These are phyloP conservation scores for Camelus dromedarius DNA, from an alignment of 2,113 vertebrate species.

Conservation along the genomic window DNA sequence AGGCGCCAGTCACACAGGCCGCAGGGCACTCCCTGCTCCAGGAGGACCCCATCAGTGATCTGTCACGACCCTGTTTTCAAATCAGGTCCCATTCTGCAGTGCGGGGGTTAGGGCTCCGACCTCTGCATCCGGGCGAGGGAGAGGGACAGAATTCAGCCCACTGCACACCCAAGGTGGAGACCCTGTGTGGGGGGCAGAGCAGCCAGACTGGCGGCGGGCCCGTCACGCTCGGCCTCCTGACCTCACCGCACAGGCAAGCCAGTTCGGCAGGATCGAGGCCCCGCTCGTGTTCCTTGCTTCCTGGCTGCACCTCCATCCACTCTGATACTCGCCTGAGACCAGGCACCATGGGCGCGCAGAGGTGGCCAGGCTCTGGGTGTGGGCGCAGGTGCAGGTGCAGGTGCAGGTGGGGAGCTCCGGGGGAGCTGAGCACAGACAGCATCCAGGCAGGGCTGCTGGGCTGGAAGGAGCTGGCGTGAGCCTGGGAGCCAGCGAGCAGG, in stretches of 20 bases:
- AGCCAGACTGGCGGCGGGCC: not conserved
- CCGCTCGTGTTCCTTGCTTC: fast-evolving
- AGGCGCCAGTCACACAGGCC: not conserved
- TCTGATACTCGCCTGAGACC: too few species aligned
- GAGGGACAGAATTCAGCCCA: not conserved
- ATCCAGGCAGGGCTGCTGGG: fast-evolving
- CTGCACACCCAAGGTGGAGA: too few species aligned
- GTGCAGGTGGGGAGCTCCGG: not conserved
- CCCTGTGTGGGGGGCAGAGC: too few species aligned
- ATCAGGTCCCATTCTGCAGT: not conserved
- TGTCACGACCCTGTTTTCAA: not conserved
- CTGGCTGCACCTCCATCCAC: fast-evolving
- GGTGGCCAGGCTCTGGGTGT: not conserved
- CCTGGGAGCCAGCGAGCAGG: too few species aligned
- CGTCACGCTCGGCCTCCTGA: fast-evolving
- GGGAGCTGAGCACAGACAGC: too few species aligned
- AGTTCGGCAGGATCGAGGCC: fast-evolving
- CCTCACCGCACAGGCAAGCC: not conserved
- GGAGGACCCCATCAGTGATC: fast-evolving
- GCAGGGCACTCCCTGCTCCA: not conserved
- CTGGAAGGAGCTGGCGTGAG: not conserved
- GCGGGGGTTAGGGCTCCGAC: not conserved
- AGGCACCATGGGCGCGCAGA: fast-evolving
- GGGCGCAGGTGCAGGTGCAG: not conserved
- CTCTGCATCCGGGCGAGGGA: not conserved